Evolutionary conservation across 1,140 invertebrate species (phyloP).

Genomic region (Pteromalus puparum): DNA sequence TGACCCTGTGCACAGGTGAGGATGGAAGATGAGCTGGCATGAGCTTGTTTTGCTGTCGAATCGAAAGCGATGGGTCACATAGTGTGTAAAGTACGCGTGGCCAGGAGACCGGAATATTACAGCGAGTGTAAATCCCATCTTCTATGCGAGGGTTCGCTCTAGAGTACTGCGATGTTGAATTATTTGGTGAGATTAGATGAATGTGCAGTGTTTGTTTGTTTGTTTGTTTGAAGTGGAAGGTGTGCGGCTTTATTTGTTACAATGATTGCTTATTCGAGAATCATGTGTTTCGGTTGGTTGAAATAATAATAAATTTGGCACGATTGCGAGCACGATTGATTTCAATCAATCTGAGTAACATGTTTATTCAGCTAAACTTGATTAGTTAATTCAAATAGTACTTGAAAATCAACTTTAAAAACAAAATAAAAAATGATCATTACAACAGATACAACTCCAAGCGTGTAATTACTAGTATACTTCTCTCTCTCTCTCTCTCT

Average conservation of each 20-base stretch:
- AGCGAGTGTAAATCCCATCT: not conserved
- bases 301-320: no score
- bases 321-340: no score
- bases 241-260: no score
- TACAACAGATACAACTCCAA: not conserved
- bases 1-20: not conserved
- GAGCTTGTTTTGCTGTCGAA: not conserved
- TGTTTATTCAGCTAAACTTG: no score
- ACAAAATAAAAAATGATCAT: no score
- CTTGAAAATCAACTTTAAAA: no score
- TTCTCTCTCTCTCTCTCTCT: not conserved
- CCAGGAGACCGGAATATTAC: not conserved
- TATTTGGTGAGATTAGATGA: not conserved
- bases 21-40: not conserved
- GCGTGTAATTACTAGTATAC: not conserved
- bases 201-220: no score
- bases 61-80: not conserved
- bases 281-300: no score
- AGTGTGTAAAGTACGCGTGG: not conserved
- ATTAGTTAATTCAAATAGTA: no score
- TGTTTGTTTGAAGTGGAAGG: no score
- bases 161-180: not conserved
- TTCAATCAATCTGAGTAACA: no score
- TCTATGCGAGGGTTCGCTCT: not conserved
- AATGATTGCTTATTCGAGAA: no score